Conservation (phyloP, 1,140 invertebrate genomes). For the Calosoma granatense region DNA sequence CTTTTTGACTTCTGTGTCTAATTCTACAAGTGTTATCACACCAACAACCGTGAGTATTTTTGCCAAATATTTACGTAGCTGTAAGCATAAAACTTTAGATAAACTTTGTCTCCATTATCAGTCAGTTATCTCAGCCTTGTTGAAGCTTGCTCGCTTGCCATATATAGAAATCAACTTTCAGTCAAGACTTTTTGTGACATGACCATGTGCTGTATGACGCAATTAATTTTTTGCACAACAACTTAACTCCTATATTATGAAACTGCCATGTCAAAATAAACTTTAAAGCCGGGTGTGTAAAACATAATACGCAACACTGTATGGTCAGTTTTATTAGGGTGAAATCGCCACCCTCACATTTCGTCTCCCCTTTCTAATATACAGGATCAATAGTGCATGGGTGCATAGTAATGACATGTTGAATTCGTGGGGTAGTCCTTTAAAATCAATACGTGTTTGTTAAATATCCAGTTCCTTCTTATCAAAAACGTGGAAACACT, state of each 20-base stretch:
- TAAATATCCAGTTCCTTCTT: too few relatives aligned
- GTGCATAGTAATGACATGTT: background rate
- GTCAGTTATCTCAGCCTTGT: background rate
- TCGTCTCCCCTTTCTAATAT: background rate
- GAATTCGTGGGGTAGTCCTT: too few relatives aligned
- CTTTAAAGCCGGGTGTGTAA: background rate
- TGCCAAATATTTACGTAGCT: too few relatives aligned
- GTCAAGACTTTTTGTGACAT: background rate
- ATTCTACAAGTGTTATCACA: background rate
- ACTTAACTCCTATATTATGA: background rate
- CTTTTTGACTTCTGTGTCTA: constrained; percentile 20
- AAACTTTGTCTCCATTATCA: background rate
- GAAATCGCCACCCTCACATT: too few relatives aligned
- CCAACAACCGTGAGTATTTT: background rate
- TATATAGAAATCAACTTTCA: background rate
- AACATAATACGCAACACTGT: background rate
- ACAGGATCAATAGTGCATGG: background rate
- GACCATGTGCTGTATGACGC: background rate
- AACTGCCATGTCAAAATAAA: background rate
- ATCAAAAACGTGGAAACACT: too few relatives aligned
- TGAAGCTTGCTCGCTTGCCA: background rate
- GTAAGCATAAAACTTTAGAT: too few relatives aligned
- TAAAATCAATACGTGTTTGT: too few relatives aligned
- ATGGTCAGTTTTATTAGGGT: too few relatives aligned
- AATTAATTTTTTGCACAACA: background rate